Evolutionary conservation across 2,797 vertebrate genomes (phyloP).

Genomic region (Sebastes vulpes): DNA sequence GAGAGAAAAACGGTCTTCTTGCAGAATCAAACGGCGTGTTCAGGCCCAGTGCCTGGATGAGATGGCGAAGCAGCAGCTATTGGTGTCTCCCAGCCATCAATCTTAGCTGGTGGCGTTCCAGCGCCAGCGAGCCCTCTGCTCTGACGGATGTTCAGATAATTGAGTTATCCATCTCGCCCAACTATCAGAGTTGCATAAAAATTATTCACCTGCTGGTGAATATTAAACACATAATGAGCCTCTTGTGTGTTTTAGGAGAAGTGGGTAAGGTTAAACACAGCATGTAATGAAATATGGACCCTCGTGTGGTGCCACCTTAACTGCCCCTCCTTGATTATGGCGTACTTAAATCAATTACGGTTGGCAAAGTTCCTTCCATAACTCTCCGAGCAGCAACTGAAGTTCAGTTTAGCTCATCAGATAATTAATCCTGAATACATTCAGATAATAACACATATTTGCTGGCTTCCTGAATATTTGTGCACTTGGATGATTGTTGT

Average conservation of each 20-base stretch:
- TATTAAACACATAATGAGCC: constrained; percentile 98
- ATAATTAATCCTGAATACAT: background rate
- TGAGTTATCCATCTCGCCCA: constrained; percentile 99
- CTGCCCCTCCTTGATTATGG: constrained; percentile 65
- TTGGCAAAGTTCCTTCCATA: constrained; percentile 81
- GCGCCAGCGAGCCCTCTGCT: constrained; percentile 86
- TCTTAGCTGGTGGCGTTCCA: constrained; percentile 95
- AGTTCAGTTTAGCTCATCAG: constrained; percentile 31
- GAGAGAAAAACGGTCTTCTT: constrained; percentile 67
- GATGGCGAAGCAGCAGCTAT: constrained; percentile 93
- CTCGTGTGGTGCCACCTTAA: constrained; percentile 65
- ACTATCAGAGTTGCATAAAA: constrained; percentile 99
- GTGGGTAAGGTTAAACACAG: constrained; percentile 88
- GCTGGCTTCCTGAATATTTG: background rate
- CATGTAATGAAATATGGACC: constrained; percentile 83
- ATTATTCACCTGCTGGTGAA: constrained; percentile 99
- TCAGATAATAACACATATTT: background rate
- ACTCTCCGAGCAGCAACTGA: constrained; percentile 32
- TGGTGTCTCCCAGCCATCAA: constrained; percentile 95
- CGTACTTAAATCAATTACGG: constrained; percentile 75
- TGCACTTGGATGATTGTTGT: background rate
- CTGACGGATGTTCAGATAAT: constrained; percentile 99
- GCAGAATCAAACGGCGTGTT: constrained; percentile 89
- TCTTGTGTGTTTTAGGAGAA: constrained; percentile 94
- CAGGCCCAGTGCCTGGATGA: constrained; percentile 96